Base-by-base conservation (phyloP, 30 jellyfish, hydroid and myxozoan genomes). In the Turritopsis dohrnii region DNA sequence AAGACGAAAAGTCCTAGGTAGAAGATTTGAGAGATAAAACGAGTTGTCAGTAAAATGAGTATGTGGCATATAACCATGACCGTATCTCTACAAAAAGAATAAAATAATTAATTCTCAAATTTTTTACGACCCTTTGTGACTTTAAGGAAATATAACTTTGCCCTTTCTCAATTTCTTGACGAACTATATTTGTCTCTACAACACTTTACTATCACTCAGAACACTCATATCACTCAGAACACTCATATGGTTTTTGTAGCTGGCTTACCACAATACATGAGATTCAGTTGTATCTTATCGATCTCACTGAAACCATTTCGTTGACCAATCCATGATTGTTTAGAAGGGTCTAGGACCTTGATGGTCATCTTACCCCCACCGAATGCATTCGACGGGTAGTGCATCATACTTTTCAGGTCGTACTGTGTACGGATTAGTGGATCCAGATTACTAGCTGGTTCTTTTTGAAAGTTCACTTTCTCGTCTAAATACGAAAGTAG, bases 281-380 rank as follows among this genome's bases (percentile, higher is more conserved):
- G 71, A 41, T 90, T 86, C 87, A 90, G 75, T 90, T 90, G 97
- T 22, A 72, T 52, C 29, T 74, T 84, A 65, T 90, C 97, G 18
- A 54, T 74, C 28, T 82, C 54, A 72, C 97, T 90, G 91, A 90
- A 86, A 16, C 95, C 95, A 26, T 30, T 27, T 76, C 95, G 60
- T 65, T 76, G 85, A 20, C 97, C 97, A 75, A 90, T 90, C 26
- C 89, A 89, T 27, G 81, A 25, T 53, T 86, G 95, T 75, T 65
- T 85, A 27, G 90, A 60, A 1, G 86, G 52, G 75, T 89, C 95
- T 26, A 72, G 77, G 7, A 92, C 84, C 71, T 83, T 74, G 79
- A 90, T 86, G 18, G 97, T 90, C 31, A 79, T 86, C 53, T 53
- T 79, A 17, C 85, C 85, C 7, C 79, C 79, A 20, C 85, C 85